Base-by-base conservation (phyloP, 2,888 invertebrate genomes). In the Sturmia bella region DNA sequence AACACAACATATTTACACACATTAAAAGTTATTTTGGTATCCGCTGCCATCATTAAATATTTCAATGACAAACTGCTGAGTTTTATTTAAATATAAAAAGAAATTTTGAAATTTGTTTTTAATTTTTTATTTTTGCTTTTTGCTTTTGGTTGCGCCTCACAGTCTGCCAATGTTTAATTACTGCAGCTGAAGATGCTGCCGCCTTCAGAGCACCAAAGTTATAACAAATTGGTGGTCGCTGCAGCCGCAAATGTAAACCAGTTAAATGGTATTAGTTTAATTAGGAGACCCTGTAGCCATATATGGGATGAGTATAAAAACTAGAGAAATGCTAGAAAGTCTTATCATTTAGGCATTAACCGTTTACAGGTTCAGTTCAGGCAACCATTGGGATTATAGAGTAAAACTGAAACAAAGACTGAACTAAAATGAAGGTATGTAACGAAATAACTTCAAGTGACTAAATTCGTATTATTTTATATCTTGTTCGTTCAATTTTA, bases 301-400 rank as follows among this genome's bases (percentile, higher is more conserved):
- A 80, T 61, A 45, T 76, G 75, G 69, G 24, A 45, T 61, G 19
- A 83, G 85, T 88, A 88, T 88, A 88, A 87, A 88, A 89, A 85
- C 80, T 63, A 64, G 70, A 69, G 80, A 72, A 74, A 84, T 72
- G 50, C 66, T 69, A 80, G 83, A 86, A 86, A 85, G 85, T 84
- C 77, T 39, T 84, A 87, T 87, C 89, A 88, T 86, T 88, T 84
- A 80, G 63, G 84, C 63, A 80, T 79, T 85, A 82, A 85, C 83
- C 85, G 79, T 85, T 85, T 84, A 72, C 70, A 84, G 77, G 69
- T 86, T 84, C 84, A 85, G 85, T 83, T 83, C 75, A 73, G 70
- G 41, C 19, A 27, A 50, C 12, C 12, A 54, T 66, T 24, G 52
- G 52, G 37, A 80, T 70, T 61, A 50, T 19, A 32, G 19, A 48